Base-by-base conservation (phyloP, 2,888 invertebrate genomes). In the Harpalus rubripes region DNA sequence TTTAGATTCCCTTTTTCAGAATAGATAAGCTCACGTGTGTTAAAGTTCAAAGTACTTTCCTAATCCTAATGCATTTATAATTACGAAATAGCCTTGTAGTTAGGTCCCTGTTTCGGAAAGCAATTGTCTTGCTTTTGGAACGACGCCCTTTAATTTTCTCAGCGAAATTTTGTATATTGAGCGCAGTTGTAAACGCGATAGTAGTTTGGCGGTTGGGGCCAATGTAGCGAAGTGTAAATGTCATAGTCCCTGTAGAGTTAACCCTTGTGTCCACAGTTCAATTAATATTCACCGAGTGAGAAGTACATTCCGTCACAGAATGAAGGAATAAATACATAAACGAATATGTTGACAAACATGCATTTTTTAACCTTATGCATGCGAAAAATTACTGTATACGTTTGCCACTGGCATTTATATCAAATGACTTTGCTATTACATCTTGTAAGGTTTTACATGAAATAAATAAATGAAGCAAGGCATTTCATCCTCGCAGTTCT, bases 141-240 rank as follows among this genome's bases (percentile, higher is more conserved):
- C 18, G 72, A 74, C 68, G 68, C 15, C 39, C 68, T 65, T n/a
- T 65, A 65, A 65, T 65, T 65, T 52, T 52, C 44, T 52, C 12
- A 32, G 44, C 0, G 44, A 52, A 0, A 52, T 52, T 52, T 52
- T 72, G 72, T 72, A 39, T 52, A 59, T 56, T 41, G 72, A 72
- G 44, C 16, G 88, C 88, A 88, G 88, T 88, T 88, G 89, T 90
- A 90, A 90, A 89, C 89, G 89, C 88, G 44, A 41, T 72, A n/a
- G 32, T 72, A 7, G 44, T 72, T 10, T 41, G 26, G 26, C 15
- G 18, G 39, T 5, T n/a, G 41, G 44, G 2, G 68, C 39, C 22
- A 10, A 5, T 18, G 39, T 7, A 76, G 63, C 78, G 90, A 91
- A 90, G 91, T 91, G 91, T 89, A 89, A 91, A 91, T 90, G 91